Base-by-base conservation (phyloP, 2,888 invertebrate species). In the Adelphocoris suturalis region DNA sequence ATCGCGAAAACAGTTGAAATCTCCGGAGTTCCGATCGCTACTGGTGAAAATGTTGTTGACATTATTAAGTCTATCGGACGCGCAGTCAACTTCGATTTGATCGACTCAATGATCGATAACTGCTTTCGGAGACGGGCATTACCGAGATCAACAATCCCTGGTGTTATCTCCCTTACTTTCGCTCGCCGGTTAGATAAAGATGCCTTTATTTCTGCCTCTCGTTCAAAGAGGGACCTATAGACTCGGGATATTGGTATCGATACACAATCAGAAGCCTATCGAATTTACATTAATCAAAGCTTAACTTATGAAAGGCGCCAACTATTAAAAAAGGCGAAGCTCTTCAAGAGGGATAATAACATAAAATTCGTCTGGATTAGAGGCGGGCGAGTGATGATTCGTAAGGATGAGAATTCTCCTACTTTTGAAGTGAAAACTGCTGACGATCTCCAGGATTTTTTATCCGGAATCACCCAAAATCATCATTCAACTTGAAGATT, bases 1-100 rank as follows among this genome's bases (percentile, higher is more conserved):
- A 9, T 57, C 11, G 16, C 16, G 57, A 57, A 57, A 57, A 16
- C 16, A 14, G 81, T 81, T 2, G 81, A 81, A 46, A 81, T 81
- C 7, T 28, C 9, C 47, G 81, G 81, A n/a, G 46, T 81, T n/a
- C 81, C 81, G 19, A 11, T 7, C 5, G n/a, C 46, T 7, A 46
- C 19, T 19, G n/a, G 46, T n/a, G 81, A 81, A 37, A 81, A 47
- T 46, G 46, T 81, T 47, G 19, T 81, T 81, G 81, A 81, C 81
- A 27, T 81, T 11, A 47, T 81, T 2, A 81, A 14, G n/a, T 7
- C 47, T 16, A n/a, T 81, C 12, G 46, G 28, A 16, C 19, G 28
- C 2, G 81, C 16, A 11, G 19, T 81, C n/a, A 46, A 47, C 2
- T 27, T 81, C 48, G 81, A 81, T 46, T 9, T 81, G 14, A 47